Percentiles rank a stretch among this genome's conserved stretches.
These are phyloP conservation scores for Valencia hispanica DNA, from an alignment of 2,797 vertebrate genomes.

Conservation along the genomic window DNA sequence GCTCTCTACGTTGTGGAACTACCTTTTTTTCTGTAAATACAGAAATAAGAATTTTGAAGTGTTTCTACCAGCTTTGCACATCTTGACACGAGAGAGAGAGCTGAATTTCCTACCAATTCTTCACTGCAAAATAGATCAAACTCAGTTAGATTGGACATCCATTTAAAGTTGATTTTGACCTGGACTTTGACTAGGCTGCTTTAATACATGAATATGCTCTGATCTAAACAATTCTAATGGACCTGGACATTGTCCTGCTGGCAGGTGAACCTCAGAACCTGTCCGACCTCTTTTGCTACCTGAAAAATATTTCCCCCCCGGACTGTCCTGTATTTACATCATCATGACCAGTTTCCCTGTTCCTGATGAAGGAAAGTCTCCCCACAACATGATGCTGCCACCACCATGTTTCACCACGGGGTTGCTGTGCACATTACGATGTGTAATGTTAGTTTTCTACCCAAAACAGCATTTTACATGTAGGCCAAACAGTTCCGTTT, in stretches of 20 bases:
- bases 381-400: background rate
- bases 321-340: background rate
- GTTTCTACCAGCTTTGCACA: background rate
- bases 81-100: too few species aligned
- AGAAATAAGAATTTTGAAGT: background rate
- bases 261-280: too few species aligned
- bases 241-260: background rate
- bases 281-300: too few species aligned
- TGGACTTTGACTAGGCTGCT: background rate
- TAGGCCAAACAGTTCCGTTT: background rate
- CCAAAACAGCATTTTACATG: background rate
- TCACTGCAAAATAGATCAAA: too few species aligned
- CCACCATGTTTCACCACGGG: background rate
- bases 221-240: background rate
- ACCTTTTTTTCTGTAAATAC: background rate
- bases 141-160: background rate
- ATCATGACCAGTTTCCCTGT: background rate
- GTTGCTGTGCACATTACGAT: background rate
- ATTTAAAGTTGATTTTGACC: background rate
- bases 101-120: background rate
- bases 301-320: background rate
- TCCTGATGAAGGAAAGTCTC: background rate
- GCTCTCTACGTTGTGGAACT: background rate
- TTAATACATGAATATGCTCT: background rate
- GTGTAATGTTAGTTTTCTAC: background rate